phyloP scores from a whole-genome alignment of 2,113 vertebrate species.

The Antennarius striatus region DNA sequence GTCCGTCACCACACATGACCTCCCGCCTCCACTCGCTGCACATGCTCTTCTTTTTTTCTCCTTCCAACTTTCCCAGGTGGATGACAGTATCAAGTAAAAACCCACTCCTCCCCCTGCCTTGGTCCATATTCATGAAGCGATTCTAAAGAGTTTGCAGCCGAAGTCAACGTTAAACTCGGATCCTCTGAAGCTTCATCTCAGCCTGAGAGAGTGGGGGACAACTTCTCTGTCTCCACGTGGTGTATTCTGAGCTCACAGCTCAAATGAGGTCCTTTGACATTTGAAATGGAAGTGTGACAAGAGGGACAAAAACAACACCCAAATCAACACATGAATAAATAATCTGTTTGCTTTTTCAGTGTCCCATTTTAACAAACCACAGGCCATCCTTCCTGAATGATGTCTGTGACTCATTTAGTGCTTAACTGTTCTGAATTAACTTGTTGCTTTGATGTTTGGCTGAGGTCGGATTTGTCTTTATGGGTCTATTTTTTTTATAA shows the following conservation, averaged over 20 bases:
- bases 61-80: constrained; percentile 20
- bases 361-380: constrained; percentile 65
- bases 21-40: constrained; percentile 35
- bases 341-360: constrained; percentile 65
- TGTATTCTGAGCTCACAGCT: constrained; percentile 37
- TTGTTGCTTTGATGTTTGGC: constrained; percentile 50
- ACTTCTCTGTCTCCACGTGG: constrained; percentile 23
- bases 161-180: constrained; percentile 18
- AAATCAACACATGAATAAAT: constrained; percentile 73
- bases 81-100: constrained; percentile 15
- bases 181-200: constrained; percentile 16
- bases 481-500: constrained; percentile 49
- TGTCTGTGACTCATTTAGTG: constrained; percentile 60
- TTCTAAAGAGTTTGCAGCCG: constrained; percentile 36
- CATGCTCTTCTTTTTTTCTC: constrained; percentile 17
- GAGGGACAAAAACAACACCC: constrained; percentile 61
- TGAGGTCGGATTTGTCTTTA: constrained; percentile 45
- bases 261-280: constrained; percentile 65
- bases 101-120: constrained; percentile 1
- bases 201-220: background rate
- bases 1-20: constrained; percentile 45
- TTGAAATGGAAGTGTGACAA: constrained; percentile 66
- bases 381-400: constrained; percentile 49
- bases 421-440: constrained; percentile 53
- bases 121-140: constrained; percentile 37